Percentiles rank a stretch among this genome's conserved stretches.
Conservation (phyloP, 2,888 invertebrate species). For the Dolichopus griseipennis region DNA sequence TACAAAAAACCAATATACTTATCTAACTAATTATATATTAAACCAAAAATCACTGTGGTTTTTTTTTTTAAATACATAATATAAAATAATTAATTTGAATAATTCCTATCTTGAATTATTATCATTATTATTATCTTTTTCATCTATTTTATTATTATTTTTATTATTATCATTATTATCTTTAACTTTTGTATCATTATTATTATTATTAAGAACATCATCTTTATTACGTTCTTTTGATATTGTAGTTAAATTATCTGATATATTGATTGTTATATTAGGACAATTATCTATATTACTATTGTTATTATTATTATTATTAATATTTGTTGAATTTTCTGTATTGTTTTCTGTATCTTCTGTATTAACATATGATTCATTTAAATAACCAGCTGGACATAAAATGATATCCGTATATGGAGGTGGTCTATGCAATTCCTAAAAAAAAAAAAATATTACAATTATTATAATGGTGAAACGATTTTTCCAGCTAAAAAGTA, state of each 20-base stretch:
- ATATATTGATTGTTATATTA: not conserved
- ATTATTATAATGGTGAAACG: not conserved
- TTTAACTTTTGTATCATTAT: not conserved
- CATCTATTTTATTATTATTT: not conserved
- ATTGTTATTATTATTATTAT: not conserved
- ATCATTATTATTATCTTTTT: not conserved
- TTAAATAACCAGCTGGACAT: slow-evolving; percentile 18
- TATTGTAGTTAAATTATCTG: not conserved
- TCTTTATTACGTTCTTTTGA: not conserved
- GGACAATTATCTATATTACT: not conserved
- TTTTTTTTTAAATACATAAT: no score
- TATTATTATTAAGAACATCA: not conserved
- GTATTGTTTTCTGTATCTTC: slow-evolving; percentile 2
- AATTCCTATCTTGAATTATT: no score
- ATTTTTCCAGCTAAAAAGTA: no score
- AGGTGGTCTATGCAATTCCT: slow-evolving; percentile 23
- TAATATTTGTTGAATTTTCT: not conserved
- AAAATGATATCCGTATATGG: slow-evolving; percentile 23
- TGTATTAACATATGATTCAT: slow-evolving; percentile 17
- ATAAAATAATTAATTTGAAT: no score
- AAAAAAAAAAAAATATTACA: slow-evolving; percentile 8
- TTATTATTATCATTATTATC: not conserved
- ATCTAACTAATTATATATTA: no score
- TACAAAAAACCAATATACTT: no score
- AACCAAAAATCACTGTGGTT: no score